phyloP scores from a whole-genome alignment of 1,140 invertebrate species.

The Drosophila pseudoobscura region DNA sequence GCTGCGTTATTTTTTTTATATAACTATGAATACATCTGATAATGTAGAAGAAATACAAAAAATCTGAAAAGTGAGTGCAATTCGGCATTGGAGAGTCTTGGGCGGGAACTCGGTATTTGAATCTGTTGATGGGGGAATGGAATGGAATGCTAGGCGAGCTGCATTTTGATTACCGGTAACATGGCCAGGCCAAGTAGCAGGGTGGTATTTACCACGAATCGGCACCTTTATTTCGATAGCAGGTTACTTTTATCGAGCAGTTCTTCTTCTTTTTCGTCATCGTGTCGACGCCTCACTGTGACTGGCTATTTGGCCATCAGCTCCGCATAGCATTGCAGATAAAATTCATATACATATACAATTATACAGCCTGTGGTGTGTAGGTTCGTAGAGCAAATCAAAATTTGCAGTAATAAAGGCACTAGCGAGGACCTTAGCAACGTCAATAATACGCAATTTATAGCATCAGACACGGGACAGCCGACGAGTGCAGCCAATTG shows the following conservation, averaged over 20 bases:
- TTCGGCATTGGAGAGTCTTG: background rate
- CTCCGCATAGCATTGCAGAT: constrained; percentile 58
- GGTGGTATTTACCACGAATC: no score
- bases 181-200: no score
- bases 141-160: background rate
- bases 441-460: constrained; percentile 3
- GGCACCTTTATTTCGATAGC: no score
- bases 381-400: constrained; percentile 45
- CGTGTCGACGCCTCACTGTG: constrained; percentile 38
- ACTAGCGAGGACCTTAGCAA: background rate
- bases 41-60: constrained; percentile 57
- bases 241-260: constrained; percentile 21
- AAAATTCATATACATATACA: constrained; percentile 49
- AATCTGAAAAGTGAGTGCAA: constrained; percentile 30
- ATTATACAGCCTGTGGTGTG: constrained; percentile 50
- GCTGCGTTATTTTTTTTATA: constrained; percentile 50
- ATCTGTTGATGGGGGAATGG: background rate
- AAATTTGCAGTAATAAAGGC: constrained; percentile 50
- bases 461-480: background rate
- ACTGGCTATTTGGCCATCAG: constrained; percentile 50
- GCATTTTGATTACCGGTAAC: background rate
- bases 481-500: background rate
- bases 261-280: constrained; percentile 29
- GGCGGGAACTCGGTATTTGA: no score
- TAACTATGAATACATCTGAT: constrained; percentile 53